These are phyloP conservation scores for Petrocephalus sullivani DNA, from an alignment of 2,797 vertebrate species.

Conservation along the genomic window DNA sequence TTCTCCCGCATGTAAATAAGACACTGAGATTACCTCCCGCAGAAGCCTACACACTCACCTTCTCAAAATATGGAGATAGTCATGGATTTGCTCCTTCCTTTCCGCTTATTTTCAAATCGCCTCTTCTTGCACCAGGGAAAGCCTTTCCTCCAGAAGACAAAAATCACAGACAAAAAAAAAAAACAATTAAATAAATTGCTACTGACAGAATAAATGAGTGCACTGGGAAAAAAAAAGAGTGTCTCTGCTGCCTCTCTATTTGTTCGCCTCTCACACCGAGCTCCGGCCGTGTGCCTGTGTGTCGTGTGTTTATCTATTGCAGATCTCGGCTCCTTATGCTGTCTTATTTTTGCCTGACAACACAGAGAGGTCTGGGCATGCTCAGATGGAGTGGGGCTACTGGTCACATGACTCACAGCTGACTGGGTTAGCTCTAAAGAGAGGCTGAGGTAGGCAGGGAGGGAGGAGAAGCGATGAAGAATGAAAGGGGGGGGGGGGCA, in stretches of 20 bases:
- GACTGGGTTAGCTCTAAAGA: slow-evolving; percentile 62
- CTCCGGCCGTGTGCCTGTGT: slow-evolving; percentile 31
- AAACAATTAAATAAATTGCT: slow-evolving; percentile 14
- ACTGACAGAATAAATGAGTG: slow-evolving; percentile 26
- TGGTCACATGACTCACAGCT: slow-evolving; percentile 73
- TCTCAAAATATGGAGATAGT: slow-evolving; percentile 58
- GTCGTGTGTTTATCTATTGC: slow-evolving; percentile 69
- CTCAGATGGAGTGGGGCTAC: slow-evolving; percentile 54
- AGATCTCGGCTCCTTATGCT: slow-evolving; percentile 64
- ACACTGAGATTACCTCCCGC: slow-evolving; percentile 33
- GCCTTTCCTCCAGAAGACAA: slow-evolving; percentile 30
- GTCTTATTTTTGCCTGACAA: slow-evolving; percentile 76
- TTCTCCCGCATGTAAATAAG: slow-evolving; percentile 41
- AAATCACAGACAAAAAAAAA: slow-evolving; percentile 38
- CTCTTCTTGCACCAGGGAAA: slow-evolving; percentile 42
- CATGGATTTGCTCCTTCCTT: slow-evolving; percentile 48
- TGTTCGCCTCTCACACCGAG: neutral
- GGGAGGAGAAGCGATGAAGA: slow-evolving; percentile 15
- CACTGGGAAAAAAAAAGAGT: slow-evolving; percentile 17
- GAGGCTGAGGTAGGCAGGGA: slow-evolving; percentile 18
- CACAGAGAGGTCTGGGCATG: slow-evolving; percentile 68
- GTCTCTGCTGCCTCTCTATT: slow-evolving; percentile 18
- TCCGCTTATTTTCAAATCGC: slow-evolving; percentile 50
- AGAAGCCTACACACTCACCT: slow-evolving; percentile 55
- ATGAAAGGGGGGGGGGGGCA: slow-evolving; percentile 24